Conservation (phyloP, 2,888 invertebrate species). For the Vannuccia rotundouncinata region DNA sequence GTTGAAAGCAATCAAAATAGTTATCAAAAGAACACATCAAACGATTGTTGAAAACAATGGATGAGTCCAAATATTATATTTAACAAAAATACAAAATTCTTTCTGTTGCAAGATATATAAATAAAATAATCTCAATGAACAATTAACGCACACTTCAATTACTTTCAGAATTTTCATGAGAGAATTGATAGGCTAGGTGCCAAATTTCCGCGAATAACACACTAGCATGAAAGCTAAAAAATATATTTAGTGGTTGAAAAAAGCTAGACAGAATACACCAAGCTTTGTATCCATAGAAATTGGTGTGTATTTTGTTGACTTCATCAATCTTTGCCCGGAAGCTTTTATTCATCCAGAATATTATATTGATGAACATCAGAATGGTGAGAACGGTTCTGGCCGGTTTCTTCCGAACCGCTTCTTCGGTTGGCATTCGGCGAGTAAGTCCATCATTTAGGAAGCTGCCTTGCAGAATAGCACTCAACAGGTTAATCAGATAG, state of each 20-base stretch:
- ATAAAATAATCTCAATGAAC: no score
- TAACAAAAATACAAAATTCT: no score
- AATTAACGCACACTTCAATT: no score
- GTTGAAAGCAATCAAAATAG: no score
- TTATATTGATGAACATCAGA: neutral
- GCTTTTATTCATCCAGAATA: constrained; percentile 12
- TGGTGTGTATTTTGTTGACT: neutral
- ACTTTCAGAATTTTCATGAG: no score
- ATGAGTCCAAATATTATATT: no score
- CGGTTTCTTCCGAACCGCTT: neutral
- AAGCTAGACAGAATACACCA: constrained; percentile 14
- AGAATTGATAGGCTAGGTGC: neutral
- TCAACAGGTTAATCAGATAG: neutral
- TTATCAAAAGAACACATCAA: no score
- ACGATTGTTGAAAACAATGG: no score
- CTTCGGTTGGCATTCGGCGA: neutral
- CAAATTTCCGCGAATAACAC: neutral
- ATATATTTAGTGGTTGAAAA: constrained; percentile 7
- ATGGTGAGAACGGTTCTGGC: neutral
- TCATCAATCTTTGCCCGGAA: constrained; percentile 19
- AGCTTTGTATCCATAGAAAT: neutral
- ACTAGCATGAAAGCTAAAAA: constrained; percentile 17
- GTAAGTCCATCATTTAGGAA: neutral
- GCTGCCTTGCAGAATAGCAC: neutral
- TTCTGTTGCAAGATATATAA: no score